A percentile compares a stretch with the other conserved stretches of the same genome.
These are phyloP conservation scores for Saccostrea cuccullata DNA, from an alignment of 1,140 invertebrate species.

Conservation along the genomic window DNA sequence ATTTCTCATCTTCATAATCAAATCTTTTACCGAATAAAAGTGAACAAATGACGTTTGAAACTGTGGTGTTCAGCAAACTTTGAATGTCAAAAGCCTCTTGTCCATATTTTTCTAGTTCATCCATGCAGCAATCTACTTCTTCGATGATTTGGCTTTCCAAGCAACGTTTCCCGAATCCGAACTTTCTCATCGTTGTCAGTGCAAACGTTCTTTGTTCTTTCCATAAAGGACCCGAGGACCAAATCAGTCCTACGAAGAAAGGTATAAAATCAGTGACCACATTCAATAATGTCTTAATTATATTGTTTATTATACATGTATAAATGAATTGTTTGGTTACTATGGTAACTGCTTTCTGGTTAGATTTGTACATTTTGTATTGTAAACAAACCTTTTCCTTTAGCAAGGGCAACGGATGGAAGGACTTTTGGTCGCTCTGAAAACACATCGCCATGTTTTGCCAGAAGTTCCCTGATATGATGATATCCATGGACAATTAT, in stretches of 20 bases:
- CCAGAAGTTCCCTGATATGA: slow-evolving; percentile 51
- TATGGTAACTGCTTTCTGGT: too few species aligned
- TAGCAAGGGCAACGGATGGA: neutral
- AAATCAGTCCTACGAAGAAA: neutral
- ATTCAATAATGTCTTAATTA: too few species aligned
- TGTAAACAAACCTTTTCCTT: neutral
- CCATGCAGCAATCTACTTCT: slow-evolving; percentile 24
- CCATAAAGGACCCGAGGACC: slow-evolving; percentile 34
- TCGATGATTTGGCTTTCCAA: slow-evolving; percentile 51
- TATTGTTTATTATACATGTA: too few species aligned
- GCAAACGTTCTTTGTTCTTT: slow-evolving; percentile 45
- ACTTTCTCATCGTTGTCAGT: slow-evolving; percentile 2
- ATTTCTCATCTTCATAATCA: slow-evolving; percentile 75
- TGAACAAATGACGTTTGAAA: slow-evolving; percentile 88
- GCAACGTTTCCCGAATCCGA: slow-evolving; percentile 42
- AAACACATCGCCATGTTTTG: slow-evolving; percentile 55
- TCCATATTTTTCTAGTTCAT: slow-evolving; percentile 33
- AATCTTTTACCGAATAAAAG: slow-evolving; percentile 89
- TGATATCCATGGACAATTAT: slow-evolving; percentile 60
- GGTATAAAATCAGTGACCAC: neutral
- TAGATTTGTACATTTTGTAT: too few species aligned
- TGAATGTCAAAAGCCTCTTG: slow-evolving; percentile 40
- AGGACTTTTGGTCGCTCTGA: slow-evolving; percentile 49
- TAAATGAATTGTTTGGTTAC: too few species aligned
- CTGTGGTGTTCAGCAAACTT: slow-evolving; percentile 78